These are phyloP conservation scores for Enteromius paludinosus DNA, from an alignment of 2,797 vertebrate genomes.

Conservation along the genomic window DNA sequence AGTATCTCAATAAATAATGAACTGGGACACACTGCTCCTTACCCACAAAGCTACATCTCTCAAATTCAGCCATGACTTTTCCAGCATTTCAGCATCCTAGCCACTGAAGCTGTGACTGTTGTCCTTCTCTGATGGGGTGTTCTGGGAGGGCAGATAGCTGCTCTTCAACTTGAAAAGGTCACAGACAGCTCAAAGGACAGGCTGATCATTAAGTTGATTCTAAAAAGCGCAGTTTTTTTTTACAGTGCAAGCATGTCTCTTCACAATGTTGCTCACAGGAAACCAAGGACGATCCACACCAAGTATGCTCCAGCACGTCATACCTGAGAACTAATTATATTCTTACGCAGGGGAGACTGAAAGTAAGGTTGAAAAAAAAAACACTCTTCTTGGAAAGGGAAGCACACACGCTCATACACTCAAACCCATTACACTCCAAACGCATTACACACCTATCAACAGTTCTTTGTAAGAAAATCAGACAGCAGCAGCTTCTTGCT, in stretches of 20 bases:
- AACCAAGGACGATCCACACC: constrained; percentile 5
- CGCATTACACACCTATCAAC: constrained; percentile 1
- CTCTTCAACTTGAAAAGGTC: constrained; percentile 47
- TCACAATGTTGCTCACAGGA: constrained; percentile 6
- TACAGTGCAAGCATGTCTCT: constrained; percentile 13
- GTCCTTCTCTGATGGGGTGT: constrained; percentile 23
- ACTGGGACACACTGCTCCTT: neutral
- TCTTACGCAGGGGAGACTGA: neutral
- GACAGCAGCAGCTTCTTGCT: neutral
- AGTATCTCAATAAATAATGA: neutral
- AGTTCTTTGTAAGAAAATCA: neutral
- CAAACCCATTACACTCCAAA: constrained; percentile 11
- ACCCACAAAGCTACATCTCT: too few relatives aligned
- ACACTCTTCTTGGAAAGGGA: neutral
- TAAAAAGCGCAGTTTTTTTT: constrained; percentile 21
- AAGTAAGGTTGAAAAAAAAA: neutral
- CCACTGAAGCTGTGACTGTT: constrained; percentile 12
- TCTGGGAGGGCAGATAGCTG: constrained; percentile 33
- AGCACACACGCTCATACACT: neutral
- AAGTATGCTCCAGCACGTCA: constrained; percentile 15
- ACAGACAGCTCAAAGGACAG: constrained; percentile 36
- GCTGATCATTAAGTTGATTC: constrained; percentile 48
- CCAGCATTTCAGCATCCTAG: neutral
- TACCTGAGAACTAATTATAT: constrained; percentile 18
- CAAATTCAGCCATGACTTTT: neutral